phyloP scores from a whole-genome alignment of 2,888 invertebrate genomes.

The Morpho achilles region DNA sequence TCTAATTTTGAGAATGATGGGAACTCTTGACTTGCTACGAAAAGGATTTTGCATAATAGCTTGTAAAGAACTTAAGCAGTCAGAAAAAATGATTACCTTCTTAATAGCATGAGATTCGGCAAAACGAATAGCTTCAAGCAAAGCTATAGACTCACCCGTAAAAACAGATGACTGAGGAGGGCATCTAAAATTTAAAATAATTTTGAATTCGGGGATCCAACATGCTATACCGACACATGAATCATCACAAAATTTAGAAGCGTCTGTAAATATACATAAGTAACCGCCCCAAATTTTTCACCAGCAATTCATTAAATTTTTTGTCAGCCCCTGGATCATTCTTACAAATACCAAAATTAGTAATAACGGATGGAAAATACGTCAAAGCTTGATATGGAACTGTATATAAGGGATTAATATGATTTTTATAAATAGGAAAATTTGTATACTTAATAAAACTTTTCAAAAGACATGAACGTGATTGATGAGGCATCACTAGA shows the following conservation, averaged over 20 bases:
- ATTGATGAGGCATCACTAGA: neutral
- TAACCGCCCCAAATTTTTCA: too few species aligned
- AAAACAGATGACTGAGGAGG: neutral
- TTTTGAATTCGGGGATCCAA: slow-evolving; percentile 3
- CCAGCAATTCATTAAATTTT: too few species aligned
- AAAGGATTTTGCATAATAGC: neutral
- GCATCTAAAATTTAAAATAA: too few species aligned
- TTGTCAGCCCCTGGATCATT: too few species aligned
- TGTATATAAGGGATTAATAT: neutral
- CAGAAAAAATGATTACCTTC: neutral
- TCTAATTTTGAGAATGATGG: neutral
- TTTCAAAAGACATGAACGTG: neutral
- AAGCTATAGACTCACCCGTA: neutral
- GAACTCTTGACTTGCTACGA: neutral
- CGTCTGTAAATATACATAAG: neutral
- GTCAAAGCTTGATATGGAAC: neutral
- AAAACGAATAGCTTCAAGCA: neutral
- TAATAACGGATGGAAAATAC: neutral
- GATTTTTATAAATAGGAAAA: neutral
- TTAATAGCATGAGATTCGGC: neutral
- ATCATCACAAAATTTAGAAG: neutral
- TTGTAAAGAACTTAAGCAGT: neutral
- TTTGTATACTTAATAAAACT: neutral
- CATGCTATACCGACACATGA: neutral
- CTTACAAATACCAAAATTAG: too few species aligned